phyloP scores from a whole-genome alignment of 1,140 invertebrate species.

The Linepithema humile region DNA sequence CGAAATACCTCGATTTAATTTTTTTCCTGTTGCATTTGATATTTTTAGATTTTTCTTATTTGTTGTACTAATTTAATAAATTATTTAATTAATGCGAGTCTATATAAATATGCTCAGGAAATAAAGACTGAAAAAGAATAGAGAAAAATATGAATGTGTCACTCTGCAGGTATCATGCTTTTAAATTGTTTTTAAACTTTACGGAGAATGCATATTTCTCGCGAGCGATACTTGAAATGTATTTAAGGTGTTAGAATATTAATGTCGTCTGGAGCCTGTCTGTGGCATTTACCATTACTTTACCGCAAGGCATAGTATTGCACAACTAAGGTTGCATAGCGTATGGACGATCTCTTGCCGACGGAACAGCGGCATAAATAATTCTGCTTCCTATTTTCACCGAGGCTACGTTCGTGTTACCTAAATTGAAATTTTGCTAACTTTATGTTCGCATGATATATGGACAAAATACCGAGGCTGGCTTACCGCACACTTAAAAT shows the following conservation, averaged over 20 bases:
- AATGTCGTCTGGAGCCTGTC: slow-evolving; percentile 31
- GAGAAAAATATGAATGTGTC: background rate
- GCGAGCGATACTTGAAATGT: slow-evolving; percentile 33
- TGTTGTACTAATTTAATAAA: background rate
- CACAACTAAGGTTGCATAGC: slow-evolving; percentile 34
- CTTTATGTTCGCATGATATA: slow-evolving; percentile 43
- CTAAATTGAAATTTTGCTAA: slow-evolving; percentile 55
- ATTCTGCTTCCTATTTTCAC: slow-evolving; percentile 48
- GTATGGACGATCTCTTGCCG: slow-evolving; percentile 47
- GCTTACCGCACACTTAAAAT: slow-evolving; percentile 13
- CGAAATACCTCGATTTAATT: slow-evolving; percentile 7
- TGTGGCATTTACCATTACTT: slow-evolving; percentile 46
- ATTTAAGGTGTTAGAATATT: slow-evolving; percentile 41
- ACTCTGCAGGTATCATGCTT: background rate
- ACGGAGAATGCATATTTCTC: background rate
- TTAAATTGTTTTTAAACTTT: no score
- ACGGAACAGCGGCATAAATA: slow-evolving; percentile 54
- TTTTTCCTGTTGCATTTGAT: background rate
- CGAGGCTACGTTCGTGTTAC: slow-evolving; percentile 25
- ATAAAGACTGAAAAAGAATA: background rate
- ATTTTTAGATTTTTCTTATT: background rate
- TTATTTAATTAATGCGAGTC: background rate
- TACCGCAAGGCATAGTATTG: slow-evolving; percentile 34
- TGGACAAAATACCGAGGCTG: slow-evolving; percentile 5
- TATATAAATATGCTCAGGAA: background rate